Evolutionary conservation across 2,113 vertebrate genomes (phyloP).

Genomic region (Rissa tridactyla): DNA sequence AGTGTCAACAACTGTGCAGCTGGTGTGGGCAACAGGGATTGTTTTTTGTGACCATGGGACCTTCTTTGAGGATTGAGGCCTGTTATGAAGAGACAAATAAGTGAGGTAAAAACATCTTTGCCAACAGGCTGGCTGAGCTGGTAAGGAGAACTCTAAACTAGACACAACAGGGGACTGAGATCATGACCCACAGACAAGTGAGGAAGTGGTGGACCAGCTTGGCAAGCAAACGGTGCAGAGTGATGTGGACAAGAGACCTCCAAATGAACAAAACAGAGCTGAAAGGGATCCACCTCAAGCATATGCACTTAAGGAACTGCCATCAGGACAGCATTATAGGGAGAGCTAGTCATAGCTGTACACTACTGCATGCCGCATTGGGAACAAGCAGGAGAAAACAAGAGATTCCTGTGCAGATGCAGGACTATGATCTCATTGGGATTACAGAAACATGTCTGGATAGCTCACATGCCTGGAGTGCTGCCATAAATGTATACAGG

Average conservation of each 20-base stretch:
- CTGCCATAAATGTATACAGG: neutral
- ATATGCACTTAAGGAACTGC: neutral
- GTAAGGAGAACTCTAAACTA: neutral
- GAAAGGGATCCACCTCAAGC: neutral
- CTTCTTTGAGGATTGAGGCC: neutral
- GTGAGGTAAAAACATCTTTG: neutral
- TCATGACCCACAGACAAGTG: neutral
- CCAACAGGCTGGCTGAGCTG: neutral
- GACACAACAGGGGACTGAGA: no score
- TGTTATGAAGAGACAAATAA: neutral
- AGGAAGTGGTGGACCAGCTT: neutral
- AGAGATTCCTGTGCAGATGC: neutral
- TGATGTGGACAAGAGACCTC: neutral
- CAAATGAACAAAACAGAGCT: neutral
- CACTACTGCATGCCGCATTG: accelerated
- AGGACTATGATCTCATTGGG: neutral
- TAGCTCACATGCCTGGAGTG: neutral
- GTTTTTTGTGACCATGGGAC: neutral
- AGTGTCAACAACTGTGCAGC: neutral
- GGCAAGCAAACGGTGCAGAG: neutral
- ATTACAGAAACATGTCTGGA: neutral
- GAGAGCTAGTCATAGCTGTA: neutral
- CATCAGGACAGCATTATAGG: neutral
- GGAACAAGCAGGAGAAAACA: neutral
- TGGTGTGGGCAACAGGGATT: accelerated